Percentiles rank a stretch among this genome's conserved stretches.
Evolutionary conservation across 1,140 invertebrate genomes (phyloP).

Genomic region (Caenorhabditis brenneri): DNA sequence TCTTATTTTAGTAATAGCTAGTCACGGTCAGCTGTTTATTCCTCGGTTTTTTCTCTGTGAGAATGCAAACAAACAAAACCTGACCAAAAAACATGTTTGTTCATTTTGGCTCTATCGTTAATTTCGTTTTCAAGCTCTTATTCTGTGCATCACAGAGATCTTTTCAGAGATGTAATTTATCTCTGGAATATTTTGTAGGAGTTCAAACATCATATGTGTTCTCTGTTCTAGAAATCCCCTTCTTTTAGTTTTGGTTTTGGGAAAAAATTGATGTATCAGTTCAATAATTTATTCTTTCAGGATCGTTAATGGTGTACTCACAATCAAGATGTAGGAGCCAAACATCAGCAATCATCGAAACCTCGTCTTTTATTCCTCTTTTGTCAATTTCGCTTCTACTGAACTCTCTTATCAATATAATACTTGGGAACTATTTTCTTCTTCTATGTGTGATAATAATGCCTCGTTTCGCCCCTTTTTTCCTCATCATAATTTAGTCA

Average conservation of each 20-base stretch:
- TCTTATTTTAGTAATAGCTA: neutral
- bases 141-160: too few species aligned
- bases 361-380: neutral
- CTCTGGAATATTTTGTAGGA: too few species aligned
- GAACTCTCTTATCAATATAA: conserved; percentile 27
- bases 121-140: too few species aligned
- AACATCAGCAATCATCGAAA: neutral
- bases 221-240: neutral
- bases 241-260: neutral
- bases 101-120: neutral
- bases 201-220: too few species aligned
- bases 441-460: conserved; percentile 33
- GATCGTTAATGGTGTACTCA: neutral
- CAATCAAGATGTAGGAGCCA: neutral
- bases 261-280: neutral
- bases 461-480: neutral
- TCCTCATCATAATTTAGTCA: conserved; percentile 37
- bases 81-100: neutral
- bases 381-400: neutral
- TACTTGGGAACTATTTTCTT: conserved; percentile 1
- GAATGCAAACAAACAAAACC: neutral
- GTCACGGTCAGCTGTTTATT: neutral
- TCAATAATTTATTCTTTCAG: conserved; percentile 3
- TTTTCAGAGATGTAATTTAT: too few species aligned
- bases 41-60: neutral